Evolutionary conservation across 2,797 vertebrate species (phyloP), one percentile per base, ranked within the genome.

Genomic region (Xenops minutus): DNA sequence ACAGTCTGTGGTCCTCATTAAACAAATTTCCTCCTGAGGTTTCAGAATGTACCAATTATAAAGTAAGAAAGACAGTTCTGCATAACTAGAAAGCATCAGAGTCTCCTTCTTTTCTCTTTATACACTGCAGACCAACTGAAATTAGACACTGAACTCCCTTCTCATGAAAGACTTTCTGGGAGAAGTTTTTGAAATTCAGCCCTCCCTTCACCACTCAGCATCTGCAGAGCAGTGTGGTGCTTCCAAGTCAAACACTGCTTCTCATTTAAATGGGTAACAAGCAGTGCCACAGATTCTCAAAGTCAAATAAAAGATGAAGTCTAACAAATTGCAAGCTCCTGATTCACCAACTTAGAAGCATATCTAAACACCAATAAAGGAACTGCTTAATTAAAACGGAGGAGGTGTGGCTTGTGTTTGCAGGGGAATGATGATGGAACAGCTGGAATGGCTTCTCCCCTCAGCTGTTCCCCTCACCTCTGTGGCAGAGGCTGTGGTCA

Each of bases 181-280:
- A 73, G 12, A 56, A 75, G 14, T 41, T 80, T 86, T 62, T 68
- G 54, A 64, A 43, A 56, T 81, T 84, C 75, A 55, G 39, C 55
- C 51, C 26, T 77, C 46, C 58, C 30, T 67, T 72, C 19, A 36
- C 43, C 16, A 51, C 44, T 82, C 63, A 69, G 34, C 34, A 56
- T n/a, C 63, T 67, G 51, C 67, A 62, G 3, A 84, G 62, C n/a
- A 79, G 30, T 20, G 22, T 48, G 67, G 34, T n/a, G 52, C 44
- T 77, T 72, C 89, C 83, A 90, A 92, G 68, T 41, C 58, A 78
- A 84, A 90, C 39, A 34, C 19, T 73, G 41, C 39, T 76, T 63
- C 74, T 95, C 71, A 93, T 86, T 93, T 84, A 79, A 85, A 95
- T 82, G 78, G 77, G 7, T 73, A 91, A 72, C 83, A 77, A 94